These are phyloP conservation scores for Choreutis nemorana DNA, from an alignment of 2,888 invertebrate species.

Conservation along the genomic window DNA sequence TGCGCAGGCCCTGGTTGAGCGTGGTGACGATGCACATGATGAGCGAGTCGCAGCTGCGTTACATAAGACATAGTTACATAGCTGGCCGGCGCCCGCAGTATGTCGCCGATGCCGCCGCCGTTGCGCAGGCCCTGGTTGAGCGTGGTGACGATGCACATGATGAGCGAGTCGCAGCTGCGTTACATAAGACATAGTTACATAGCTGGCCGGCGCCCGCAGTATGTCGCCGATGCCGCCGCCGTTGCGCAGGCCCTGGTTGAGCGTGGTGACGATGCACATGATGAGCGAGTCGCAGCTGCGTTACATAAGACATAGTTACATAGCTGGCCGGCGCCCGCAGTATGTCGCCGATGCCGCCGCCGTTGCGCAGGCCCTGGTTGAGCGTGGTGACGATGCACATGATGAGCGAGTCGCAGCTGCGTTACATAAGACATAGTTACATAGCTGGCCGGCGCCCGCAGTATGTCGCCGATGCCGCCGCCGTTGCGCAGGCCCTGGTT, in stretches of 20 bases:
- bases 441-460: slow-evolving; percentile 92
- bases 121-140: slow-evolving; percentile 97
- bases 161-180: too few species aligned
- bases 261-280: slow-evolving; percentile 98
- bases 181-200: too few species aligned
- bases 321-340: slow-evolving; percentile 92
- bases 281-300: too few species aligned
- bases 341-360: slow-evolving; percentile 99
- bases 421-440: too few species aligned
- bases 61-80: too few species aligned
- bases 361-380: slow-evolving; percentile 97
- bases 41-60: too few species aligned
- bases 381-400: slow-evolving; percentile 99
- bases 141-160: slow-evolving; percentile 99
- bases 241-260: slow-evolving; percentile 97
- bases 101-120: slow-evolving; percentile 99
- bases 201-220: slow-evolving; percentile 91
- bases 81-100: slow-evolving; percentile 93
- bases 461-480: slow-evolving; percentile 99
- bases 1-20: slow-evolving; percentile 95
- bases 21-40: slow-evolving; percentile 99
- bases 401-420: slow-evolving; percentile 90
- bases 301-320: too few species aligned
- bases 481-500: slow-evolving; percentile 98
- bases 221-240: slow-evolving; percentile 99